Conservation (phyloP, 2,797 vertebrate species). For the Micrastur ruficollis region DNA sequence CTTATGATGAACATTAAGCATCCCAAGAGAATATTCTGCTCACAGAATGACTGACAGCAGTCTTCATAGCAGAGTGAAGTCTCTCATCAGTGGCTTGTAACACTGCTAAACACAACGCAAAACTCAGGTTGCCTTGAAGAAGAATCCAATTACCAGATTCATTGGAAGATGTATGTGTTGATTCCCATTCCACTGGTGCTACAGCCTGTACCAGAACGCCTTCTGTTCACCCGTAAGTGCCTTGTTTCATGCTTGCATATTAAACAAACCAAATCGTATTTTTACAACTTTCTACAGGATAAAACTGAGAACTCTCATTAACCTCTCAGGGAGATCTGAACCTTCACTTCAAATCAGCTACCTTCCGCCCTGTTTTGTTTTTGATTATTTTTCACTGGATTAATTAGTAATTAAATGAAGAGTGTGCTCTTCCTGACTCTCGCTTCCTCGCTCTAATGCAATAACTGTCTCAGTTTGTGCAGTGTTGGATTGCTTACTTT, state of each 20-base stretch:
- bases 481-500: not conserved
- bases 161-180: not conserved
- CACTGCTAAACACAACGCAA: not conserved
- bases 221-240: not conserved
- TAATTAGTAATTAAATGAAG: conserved; percentile 49
- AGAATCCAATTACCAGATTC: not conserved
- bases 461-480: not conserved
- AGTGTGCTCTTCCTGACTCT: not conserved
- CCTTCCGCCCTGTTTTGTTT: not conserved
- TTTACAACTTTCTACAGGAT: not conserved
- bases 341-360: not conserved
- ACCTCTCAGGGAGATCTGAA: not conserved
- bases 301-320: not conserved
- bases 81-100: not conserved
- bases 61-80: not conserved
- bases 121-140: not conserved
- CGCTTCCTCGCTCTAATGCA: not conserved
- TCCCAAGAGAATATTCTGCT: not conserved
- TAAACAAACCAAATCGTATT: not conserved
- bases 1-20: not conserved
- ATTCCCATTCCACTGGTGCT: not conserved
- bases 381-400: conserved; percentile 20
- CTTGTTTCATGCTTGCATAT: not conserved
- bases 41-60: not conserved
- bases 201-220: not conserved